Evolutionary conservation across 1,140 invertebrate species (phyloP), one percentile per base, ranked within the genome.

Genomic region (Pogonognathellus flavescens): DNA sequence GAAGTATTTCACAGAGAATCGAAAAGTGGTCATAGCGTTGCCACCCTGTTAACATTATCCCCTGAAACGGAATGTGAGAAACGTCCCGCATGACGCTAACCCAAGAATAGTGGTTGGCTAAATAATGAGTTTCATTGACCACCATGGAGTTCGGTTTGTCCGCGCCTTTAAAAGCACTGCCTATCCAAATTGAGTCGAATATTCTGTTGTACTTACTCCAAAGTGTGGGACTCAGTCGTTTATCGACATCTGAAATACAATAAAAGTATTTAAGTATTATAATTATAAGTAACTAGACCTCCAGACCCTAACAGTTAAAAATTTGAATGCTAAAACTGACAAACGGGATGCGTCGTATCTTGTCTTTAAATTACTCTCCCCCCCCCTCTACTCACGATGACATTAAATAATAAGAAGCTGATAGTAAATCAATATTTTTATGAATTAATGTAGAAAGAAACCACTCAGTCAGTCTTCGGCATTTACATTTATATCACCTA

Each of bases 21-120:
- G 93, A 92, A 92, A 90, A 81, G 89, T 90, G 70, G 89, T 86
- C 80, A 85, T 82, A 88, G 87, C 95, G 92, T 22, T 95, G 95
- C 95, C 95, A 96, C 0, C 95, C 95, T 16, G 95, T 96, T 6
- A 96, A 90, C 14, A 93, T 94, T 20, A 95, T 92, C 13, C 94
- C 94, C 89, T 91, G 90, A 89, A 93, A 94, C 92, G 91, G 92
- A 87, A 92, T 90, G 89, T 90, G 92, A 86, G 88, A 91, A 89
- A 91, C 90, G 86, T 93, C 90, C 50, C 90, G 90, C 0, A 94
- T 89, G 86, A 93, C 92, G 66, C 91, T 90, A 18, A 93, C 85
- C 94, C 94, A 95, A 8, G 93, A 92, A 86, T 94, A 92, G 84
- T 95, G 94, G 90, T 95, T 95, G 84, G 93, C 93, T 10, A 93